Base-by-base conservation (phyloP, 2,113 vertebrate genomes). In the Sinocyclocheilus anshuiensis region DNA sequence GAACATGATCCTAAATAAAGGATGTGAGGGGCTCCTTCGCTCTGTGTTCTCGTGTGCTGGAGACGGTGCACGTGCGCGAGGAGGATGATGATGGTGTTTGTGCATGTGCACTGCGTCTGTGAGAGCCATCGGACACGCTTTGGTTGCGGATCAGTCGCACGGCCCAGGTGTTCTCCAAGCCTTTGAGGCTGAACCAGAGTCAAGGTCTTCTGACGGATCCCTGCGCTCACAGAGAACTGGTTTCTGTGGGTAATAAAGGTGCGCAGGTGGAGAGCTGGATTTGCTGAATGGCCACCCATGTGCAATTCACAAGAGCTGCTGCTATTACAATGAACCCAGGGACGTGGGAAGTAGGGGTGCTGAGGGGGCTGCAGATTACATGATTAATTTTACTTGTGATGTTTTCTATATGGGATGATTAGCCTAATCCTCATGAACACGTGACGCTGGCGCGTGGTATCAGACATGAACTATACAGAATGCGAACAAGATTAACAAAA, bases 1-100 rank as follows among this genome's bases (percentile, higher is more conserved):
- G 88, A 90, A 90, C 85, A 90, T 86, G 90, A 90, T 90, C 88
- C 88, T 86, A 65, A 83, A 87, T 89, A 84, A 87, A 90, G 69
- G 85, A 82, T 81, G 67, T 48, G 65, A 71, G 84, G 84, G 79
- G 48, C 67, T 81, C 18, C 39, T 18, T 69, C 6, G 69, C 45
- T 59, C 45, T 59, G 53, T 77, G 82, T 82, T 45, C 61, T 39
- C 59, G 22, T 77, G 82, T 55, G 26, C 71, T 29, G 81, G 48
- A 67, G 67, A 61, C 48, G 81, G 50, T 85, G 74, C 72, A 61
- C 22, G 55, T 86, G 83, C n/a, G 48, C 45, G 86, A 59, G 29
- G 48, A 69, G 45, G 39, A 33, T 53, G 86, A 75, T 50, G 48
- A 67, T 77, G 61, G 53, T 82, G 61, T 86, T 4, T 36, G 39